Conservation (phyloP, 2,888 invertebrate genomes). For the Sepioteuthis lessoniana region DNA sequence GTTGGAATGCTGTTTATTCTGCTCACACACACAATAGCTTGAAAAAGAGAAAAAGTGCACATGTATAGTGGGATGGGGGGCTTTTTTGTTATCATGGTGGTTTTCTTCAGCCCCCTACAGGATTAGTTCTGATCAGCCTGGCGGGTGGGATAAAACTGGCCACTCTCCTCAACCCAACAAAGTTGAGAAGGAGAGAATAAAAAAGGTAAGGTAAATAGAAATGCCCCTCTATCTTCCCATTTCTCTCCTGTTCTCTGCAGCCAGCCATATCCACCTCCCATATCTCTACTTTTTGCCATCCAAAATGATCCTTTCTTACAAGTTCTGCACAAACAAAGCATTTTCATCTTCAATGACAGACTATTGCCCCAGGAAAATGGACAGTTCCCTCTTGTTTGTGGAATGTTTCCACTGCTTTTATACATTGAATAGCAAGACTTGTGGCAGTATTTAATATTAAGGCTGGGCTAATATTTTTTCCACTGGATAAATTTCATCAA, state of each 20-base stretch:
- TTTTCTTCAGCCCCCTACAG: neutral
- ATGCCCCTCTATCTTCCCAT: neutral
- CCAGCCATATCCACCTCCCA: neutral
- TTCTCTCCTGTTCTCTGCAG: neutral
- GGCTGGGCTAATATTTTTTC: neutral
- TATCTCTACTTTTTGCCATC: neutral
- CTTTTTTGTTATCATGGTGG: neutral
- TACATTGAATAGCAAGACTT: neutral
- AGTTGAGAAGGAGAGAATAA: too few relatives aligned
- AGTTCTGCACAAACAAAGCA: neutral
- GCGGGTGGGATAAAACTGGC: neutral
- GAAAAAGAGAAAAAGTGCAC: neutral
- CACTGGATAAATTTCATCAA: neutral
- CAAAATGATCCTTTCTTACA: neutral
- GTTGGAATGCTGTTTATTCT: neutral
- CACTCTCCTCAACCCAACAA: neutral
- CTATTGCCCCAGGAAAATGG: neutral
- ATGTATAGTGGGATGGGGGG: neutral
- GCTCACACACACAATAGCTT: constrained; percentile 1
- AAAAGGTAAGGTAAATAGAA: neutral
- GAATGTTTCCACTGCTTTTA: neutral
- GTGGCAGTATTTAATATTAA: neutral
- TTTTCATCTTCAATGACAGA: neutral
- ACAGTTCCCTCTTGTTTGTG: neutral
- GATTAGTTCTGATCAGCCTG: neutral